phyloP scores from a whole-genome alignment of 2,113 vertebrate species.

The Esox niger region DNA sequence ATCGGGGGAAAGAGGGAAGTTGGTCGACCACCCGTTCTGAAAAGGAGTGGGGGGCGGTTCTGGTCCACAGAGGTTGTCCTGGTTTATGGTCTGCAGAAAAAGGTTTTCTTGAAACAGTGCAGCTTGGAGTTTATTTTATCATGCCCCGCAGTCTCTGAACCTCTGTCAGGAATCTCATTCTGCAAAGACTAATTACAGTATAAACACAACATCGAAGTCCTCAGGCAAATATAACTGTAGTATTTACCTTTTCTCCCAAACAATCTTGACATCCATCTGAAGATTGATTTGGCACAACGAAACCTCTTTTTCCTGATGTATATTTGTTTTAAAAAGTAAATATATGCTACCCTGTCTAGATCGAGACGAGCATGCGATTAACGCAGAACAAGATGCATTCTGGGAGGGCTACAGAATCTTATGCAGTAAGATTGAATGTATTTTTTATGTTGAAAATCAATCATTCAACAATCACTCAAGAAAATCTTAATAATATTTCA shows the following conservation, averaged over 20 bases:
- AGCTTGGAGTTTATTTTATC: conserved; percentile 67
- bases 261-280: conserved; percentile 63
- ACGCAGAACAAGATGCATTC: conserved; percentile 46
- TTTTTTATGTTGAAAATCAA: too few species aligned
- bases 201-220: conserved; percentile 89
- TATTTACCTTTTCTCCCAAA: conserved; percentile 72
- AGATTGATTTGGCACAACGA: conserved; percentile 63
- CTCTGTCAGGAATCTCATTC: conserved; percentile 74
- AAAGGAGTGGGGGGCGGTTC: conserved; percentile 63
- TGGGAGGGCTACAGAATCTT: conserved; percentile 53
- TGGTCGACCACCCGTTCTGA: conserved; percentile 71
- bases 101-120: conserved; percentile 72
- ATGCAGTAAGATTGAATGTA: background rate
- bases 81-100: conserved; percentile 70
- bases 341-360: background rate
- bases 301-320: conserved; percentile 50
- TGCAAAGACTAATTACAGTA: conserved; percentile 78
- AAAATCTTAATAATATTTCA: too few species aligned
- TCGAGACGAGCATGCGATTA: conserved; percentile 45
- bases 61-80: conserved; percentile 65
- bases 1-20: conserved; percentile 12
- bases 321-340: conserved; percentile 62
- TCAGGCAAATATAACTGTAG: conserved; percentile 59
- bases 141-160: conserved; percentile 65
- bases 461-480: too few species aligned